Conservation (phyloP, 2,797 vertebrate genomes). For the Takifugu ocellatus region DNA sequence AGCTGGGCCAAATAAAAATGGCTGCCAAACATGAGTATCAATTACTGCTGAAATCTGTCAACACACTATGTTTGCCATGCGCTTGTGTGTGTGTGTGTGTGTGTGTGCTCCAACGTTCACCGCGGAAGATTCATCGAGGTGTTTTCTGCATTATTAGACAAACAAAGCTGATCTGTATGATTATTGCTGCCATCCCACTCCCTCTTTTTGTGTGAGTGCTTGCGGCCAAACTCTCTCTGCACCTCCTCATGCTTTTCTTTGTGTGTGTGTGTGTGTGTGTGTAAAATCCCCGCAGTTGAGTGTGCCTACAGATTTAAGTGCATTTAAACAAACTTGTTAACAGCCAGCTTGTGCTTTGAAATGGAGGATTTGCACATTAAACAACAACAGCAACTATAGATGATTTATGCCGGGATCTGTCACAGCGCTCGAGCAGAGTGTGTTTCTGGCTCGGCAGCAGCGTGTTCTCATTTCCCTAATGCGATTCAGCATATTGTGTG, state of each 20-base stretch:
- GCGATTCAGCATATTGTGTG: slow-evolving; percentile 52
- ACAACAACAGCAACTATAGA: slow-evolving; percentile 57
- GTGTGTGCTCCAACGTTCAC: slow-evolving; percentile 11
- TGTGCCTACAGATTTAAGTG: slow-evolving; percentile 6
- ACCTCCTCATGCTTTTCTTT: neutral
- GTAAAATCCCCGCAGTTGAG: neutral
- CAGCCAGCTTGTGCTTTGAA: slow-evolving; percentile 52
- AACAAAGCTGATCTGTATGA: slow-evolving; percentile 47
- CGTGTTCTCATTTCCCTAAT: slow-evolving; percentile 64
- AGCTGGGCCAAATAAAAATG: slow-evolving; percentile 60
- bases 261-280: neutral
- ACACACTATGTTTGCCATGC: slow-evolving; percentile 42
- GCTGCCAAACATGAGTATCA: slow-evolving; percentile 55
- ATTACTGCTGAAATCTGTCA: slow-evolving; percentile 65
- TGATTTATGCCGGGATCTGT: slow-evolving; percentile 68
- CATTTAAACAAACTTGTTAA: slow-evolving; percentile 52
- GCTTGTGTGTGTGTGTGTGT: slow-evolving; percentile 15
- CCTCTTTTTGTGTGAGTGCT: slow-evolving; percentile 10
- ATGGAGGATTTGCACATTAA: slow-evolving; percentile 69
- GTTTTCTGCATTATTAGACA: slow-evolving; percentile 7
- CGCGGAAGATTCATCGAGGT: neutral
- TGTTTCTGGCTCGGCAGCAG: slow-evolving; percentile 32
- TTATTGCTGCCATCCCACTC: slow-evolving; percentile 54
- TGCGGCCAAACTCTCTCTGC: slow-evolving; percentile 6
- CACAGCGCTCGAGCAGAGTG: slow-evolving; percentile 50